Percentiles rank a stretch among this genome's conserved stretches.
Conservation (phyloP, 2,113 vertebrate genomes). For the Pituophis catenifer region DNA sequence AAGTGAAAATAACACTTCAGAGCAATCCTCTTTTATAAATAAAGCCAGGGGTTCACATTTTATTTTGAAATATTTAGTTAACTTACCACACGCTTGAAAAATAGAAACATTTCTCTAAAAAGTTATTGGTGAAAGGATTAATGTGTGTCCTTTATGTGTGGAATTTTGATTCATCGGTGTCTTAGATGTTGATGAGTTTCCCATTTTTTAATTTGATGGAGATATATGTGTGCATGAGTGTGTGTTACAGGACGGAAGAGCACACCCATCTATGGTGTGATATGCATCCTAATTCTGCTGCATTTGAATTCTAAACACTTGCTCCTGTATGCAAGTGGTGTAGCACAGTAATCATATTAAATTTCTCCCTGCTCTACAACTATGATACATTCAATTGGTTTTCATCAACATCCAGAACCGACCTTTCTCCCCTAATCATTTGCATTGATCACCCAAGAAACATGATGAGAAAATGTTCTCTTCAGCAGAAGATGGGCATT, state of each 20-base stretch:
- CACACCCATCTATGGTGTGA: neutral
- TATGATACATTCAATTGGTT: neutral
- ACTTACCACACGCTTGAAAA: conserved; percentile 33
- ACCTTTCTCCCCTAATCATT: neutral
- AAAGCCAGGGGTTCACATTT: conserved; percentile 14
- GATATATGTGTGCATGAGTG: neutral
- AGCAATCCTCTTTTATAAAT: conserved; percentile 38
- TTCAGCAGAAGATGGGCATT: neutral
- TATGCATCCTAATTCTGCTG: neutral
- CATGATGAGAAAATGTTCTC: neutral
- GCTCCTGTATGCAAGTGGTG: neutral
- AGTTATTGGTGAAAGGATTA: neutral
- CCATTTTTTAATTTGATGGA: neutral
- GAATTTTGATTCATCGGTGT: conserved; percentile 30
- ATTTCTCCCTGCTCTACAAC: neutral
- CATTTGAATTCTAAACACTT: neutral
- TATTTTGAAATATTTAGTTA: conserved; percentile 46
- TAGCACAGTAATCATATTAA: neutral
- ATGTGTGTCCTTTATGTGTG: neutral
- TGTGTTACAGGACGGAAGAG: neutral
- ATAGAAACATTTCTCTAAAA: conserved; percentile 17
- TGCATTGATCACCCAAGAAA: neutral
- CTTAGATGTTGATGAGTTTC: conserved; percentile 18
- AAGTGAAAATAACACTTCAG: conserved; percentile 17
- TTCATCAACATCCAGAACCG: neutral